Evolutionary conservation across 2,113 vertebrate species (phyloP).

Genomic region (Anser cygnoides): DNA sequence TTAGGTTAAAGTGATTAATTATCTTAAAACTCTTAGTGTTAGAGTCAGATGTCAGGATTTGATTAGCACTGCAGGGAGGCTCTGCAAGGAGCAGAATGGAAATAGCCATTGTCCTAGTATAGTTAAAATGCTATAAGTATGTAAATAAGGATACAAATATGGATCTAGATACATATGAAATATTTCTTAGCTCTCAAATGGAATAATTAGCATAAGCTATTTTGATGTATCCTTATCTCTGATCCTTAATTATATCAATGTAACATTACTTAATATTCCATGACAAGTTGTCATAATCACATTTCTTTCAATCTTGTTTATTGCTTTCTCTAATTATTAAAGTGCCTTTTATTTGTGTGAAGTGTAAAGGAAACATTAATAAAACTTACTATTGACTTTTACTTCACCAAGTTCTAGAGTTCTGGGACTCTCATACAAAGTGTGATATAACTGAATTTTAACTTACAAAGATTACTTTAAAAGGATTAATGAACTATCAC

Average conservation of each 20-base stretch:
- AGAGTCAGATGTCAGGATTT: slow-evolving; percentile 53
- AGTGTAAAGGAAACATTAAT: slow-evolving; percentile 1
- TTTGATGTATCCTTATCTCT: slow-evolving; percentile 42
- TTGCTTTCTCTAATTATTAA: slow-evolving; percentile 27
- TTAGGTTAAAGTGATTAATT: slow-evolving; percentile 70
- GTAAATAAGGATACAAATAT: slow-evolving; percentile 61
- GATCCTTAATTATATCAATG: slow-evolving; percentile 58
- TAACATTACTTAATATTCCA: slow-evolving; percentile 59
- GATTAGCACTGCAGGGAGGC: slow-evolving; percentile 60
- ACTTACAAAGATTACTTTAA: neutral
- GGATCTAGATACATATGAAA: slow-evolving; percentile 35
- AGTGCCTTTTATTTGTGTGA: neutral
- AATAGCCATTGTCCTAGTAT: slow-evolving; percentile 29
- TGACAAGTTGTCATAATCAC: slow-evolving; percentile 50
- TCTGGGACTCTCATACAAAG: neutral
- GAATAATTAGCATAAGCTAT: slow-evolving; percentile 65
- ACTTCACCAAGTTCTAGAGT: neutral
- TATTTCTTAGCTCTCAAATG: slow-evolving; percentile 68
- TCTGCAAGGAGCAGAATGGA: slow-evolving; percentile 44
- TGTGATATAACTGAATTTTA: neutral
- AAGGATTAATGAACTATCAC: neutral
- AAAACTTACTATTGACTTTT: slow-evolving; percentile 14
- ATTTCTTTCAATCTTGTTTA: slow-evolving; percentile 17
- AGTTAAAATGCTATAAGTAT: slow-evolving; percentile 62
- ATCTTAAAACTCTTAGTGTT: slow-evolving; percentile 58